A percentile compares a stretch with the other conserved stretches of the same genome.
Conservation (phyloP, 2,888 invertebrate species). For the Panzeria rudis region DNA sequence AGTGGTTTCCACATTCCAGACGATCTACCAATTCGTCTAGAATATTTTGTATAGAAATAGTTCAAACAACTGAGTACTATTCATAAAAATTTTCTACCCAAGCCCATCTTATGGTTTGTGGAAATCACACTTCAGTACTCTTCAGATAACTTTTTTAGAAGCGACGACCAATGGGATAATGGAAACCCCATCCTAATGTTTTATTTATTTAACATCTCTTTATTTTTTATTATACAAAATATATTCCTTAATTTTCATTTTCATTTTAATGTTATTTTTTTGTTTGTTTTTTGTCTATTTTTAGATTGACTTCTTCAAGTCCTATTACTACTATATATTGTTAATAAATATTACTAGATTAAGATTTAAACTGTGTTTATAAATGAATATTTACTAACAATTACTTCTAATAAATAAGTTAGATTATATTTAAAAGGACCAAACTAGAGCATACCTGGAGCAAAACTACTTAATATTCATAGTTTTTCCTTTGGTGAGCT, state of each 20-base stretch:
- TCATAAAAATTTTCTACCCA: too few relatives aligned
- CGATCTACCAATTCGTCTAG: too few relatives aligned
- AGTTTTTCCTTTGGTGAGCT: background rate
- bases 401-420: background rate
- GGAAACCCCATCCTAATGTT: too few relatives aligned
- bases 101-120: too few relatives aligned
- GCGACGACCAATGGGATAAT: too few relatives aligned
- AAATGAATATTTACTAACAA: background rate
- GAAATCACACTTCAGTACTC: too few relatives aligned
- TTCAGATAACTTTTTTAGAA: too few relatives aligned
- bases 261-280: slow-evolving; percentile 67
- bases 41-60: too few relatives aligned
- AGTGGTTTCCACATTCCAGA: too few relatives aligned
- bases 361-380: background rate
- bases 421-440: background rate
- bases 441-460: background rate
- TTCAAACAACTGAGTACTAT: too few relatives aligned
- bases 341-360: slow-evolving; percentile 75
- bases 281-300: slow-evolving; percentile 69
- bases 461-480: background rate
- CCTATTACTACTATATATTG: slow-evolving; percentile 79
- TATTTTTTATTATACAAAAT: too few relatives aligned
- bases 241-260: slow-evolving; percentile 15
- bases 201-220: too few relatives aligned
- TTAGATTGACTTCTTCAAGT: slow-evolving; percentile 82